Conservation (phyloP, 2,113 vertebrate species). For the Ornithorhynchus anatinus region DNA sequence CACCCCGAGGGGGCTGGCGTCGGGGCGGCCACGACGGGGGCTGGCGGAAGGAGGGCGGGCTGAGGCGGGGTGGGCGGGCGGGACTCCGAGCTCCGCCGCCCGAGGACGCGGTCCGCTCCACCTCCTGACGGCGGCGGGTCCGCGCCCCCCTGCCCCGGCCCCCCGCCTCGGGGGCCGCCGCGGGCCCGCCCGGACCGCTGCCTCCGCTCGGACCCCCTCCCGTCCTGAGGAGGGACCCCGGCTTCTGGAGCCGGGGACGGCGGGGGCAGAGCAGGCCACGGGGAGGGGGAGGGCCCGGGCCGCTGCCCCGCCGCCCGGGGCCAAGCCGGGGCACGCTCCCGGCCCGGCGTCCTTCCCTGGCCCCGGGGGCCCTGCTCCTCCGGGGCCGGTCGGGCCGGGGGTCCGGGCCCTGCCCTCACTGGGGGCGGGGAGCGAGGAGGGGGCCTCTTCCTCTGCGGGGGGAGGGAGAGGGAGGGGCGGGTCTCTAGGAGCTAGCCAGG, state of each 20-base stretch:
- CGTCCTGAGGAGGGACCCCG: neutral
- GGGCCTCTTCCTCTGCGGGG: constrained; percentile 14
- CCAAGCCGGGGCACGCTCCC: constrained; percentile 37
- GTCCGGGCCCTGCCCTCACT: constrained; percentile 36
- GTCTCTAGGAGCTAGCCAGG: constrained; percentile 82
- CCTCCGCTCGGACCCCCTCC: constrained; percentile 25
- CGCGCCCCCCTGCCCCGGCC: too few species aligned
- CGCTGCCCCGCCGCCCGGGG: too few species aligned
- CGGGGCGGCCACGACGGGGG: neutral
- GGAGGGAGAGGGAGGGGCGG: constrained; percentile 27
- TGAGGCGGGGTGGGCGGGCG: neutral
- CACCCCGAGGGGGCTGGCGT: too few species aligned
- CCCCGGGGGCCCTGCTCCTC: constrained; percentile 44
- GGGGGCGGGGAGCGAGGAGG: constrained; percentile 60
- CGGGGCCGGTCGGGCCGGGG: constrained; percentile 30
- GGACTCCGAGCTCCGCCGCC: neutral
- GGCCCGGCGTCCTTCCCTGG: constrained; percentile 49
- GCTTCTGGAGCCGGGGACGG: constrained; percentile 28
- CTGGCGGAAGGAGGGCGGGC: neutral
- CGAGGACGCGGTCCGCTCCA: constrained; percentile 5
- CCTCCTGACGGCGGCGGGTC: too few species aligned
- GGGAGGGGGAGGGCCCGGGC: constrained; percentile 38
- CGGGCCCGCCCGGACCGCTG: too few species aligned
- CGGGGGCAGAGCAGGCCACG: constrained; percentile 33
- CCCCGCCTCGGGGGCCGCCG: too few species aligned